Base-by-base conservation (phyloP, 30 jellyfish, hydroid and myxozoan genomes). In the Aurelia coerulea region DNA sequence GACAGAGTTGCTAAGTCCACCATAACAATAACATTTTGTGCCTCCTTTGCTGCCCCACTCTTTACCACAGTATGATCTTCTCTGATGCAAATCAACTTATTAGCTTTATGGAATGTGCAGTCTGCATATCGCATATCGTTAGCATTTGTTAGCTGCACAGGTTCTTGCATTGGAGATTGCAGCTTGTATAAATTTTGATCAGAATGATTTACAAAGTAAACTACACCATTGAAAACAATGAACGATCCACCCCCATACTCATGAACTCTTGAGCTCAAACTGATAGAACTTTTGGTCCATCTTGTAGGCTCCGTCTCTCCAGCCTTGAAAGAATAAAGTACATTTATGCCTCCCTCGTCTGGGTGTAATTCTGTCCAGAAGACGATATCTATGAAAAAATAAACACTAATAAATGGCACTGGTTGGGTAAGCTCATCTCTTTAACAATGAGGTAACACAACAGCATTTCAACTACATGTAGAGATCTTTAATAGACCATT, bases 191-290 rank as follows among this genome's bases (percentile, higher is more conserved):
- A n/a, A 54, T 63, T 49, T 73, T 81, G 95, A 50, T 77, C 96
- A 19, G 88, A 54, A 15, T 85, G 83, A 68, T 92, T 83, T 60
- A 87, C 86, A 50, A 92, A 92, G 74, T 85, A 92, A 13, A 92
- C 74, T 17, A 73, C 81, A 5, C 78, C 80, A 72, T 87, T 87
- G 89, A 79, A 58, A 32, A 92, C 96, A 29, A 86, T 75, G 90
- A 73, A 92, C 16, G 98, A 78, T 16, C 91, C 98, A 11, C 98
- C 98, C 3, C 98, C 98, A 66, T 92, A 92, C 68, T 92, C 98
- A 75, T 92, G 98, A 15, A 92, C 96, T 53, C 91, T 79, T 16
- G 94, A 56, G 65, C 84, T 81, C 23, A 62, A 32, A 65, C 97
- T 81, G 74, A 73, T 73, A 19, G 90, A 42, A 16, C 67, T 71